Evolutionary conservation across 2,113 vertebrate genomes (phyloP), one percentile per base, ranked within the genome.

Genomic region (Cochlearius cochlearius): DNA sequence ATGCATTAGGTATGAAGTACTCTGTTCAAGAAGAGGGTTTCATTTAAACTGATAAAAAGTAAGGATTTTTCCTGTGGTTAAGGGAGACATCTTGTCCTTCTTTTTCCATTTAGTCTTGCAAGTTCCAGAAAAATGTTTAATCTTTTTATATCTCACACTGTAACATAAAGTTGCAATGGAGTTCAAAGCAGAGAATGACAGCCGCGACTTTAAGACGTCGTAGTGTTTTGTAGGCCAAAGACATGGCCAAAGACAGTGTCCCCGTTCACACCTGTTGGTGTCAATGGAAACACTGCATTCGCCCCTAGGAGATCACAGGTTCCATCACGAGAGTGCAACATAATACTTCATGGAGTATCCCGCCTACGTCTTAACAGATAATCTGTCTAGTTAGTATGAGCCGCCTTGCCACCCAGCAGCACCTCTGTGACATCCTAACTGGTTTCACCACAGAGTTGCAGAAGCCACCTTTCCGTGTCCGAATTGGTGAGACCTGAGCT

Each of bases 401-500:
- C 36, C 3, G 9, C 7, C 20, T 55, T 36, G 47, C 74, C 53
- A 63, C 20, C 53, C 47, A 64, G 15, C 7, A 20, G 18, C 39
- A 34, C n/a, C 30, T 63, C 15, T 60, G 13, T 47, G 75, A 82
- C 36, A 58, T 52, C 34, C 16, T 20, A 81, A 38, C 29, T 34
- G 29, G 27, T 66, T 94, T 67, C 69, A 77, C 11, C 14, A 59
- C 23, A 21, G 3, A 39, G 36, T 0, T 72, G 27, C 56, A 71
- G 52, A 84, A 80, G 86, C 5, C n/a, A 49, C 7, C 52, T 53
- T 81, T 78, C 18, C 27, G 49, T 18, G 19, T 12, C 18, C 25
- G 47, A 63, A 50, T 50, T 2, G 1, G 30, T 0, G 0, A 71
- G 32, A 67, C 14, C 34, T 8, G 20, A 64, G 49, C 49, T 39